Conservation (phyloP, 2,797 vertebrate genomes). For the Monodelphis domestica region DNA sequence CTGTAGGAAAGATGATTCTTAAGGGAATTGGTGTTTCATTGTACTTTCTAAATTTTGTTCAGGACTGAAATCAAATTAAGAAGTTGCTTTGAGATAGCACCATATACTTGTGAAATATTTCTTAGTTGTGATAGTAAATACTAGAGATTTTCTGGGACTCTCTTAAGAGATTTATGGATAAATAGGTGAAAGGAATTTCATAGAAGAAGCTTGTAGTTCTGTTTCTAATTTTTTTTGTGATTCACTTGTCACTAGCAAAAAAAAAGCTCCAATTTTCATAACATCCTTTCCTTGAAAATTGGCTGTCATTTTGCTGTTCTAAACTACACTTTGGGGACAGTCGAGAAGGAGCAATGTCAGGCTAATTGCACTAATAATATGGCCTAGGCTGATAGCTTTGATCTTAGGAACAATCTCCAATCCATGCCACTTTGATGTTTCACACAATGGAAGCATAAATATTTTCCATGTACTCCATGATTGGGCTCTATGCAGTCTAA, state of each 20-base stretch:
- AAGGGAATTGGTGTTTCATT: constrained; percentile 24
- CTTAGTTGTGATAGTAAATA: constrained; percentile 1
- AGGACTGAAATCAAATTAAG: constrained; percentile 11
- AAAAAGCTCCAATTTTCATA: constrained; percentile 60
- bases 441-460: constrained; percentile 80
- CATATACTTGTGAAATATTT: constrained; percentile 10
- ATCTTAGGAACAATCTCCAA: constrained; percentile 76
- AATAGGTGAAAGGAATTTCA: constrained; percentile 38
- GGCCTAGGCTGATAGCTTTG: constrained; percentile 69
- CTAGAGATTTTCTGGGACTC: constrained; percentile 14
- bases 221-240: constrained; percentile 28
- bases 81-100: constrained; percentile 27
- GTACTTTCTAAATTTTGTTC: constrained; percentile 36
- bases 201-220: constrained; percentile 13
- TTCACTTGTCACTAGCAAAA: constrained; percentile 45
- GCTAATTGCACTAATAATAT: constrained; percentile 74
- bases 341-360: constrained; percentile 72
- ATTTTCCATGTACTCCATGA: constrained; percentile 76
- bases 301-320: constrained; percentile 64
- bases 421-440: constrained; percentile 76
- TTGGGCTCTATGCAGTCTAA: constrained; percentile 76
- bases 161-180: constrained; percentile 3
- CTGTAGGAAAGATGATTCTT: constrained; percentile 40
- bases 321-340: constrained; percentile 72
- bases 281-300: constrained; percentile 69